These are phyloP conservation scores for Plebejus melissa DNA, from an alignment of 2,888 invertebrate genomes.

Conservation along the genomic window DNA sequence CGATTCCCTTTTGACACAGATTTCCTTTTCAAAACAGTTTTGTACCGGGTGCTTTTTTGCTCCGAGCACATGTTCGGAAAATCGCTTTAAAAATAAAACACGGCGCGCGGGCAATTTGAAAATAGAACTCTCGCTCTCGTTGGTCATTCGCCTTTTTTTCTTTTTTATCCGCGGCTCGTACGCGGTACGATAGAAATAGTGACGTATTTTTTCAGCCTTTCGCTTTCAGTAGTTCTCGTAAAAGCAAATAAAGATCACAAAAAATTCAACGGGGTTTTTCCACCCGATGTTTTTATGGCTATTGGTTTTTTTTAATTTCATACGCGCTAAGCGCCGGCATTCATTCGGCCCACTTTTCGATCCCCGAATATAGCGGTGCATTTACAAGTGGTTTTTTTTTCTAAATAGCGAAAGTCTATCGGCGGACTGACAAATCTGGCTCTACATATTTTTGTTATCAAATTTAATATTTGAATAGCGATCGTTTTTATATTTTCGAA, in stretches of 20 bases:
- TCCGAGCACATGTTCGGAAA: conserved; percentile 46
- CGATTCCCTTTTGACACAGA: conserved; percentile 26
- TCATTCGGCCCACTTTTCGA: conserved; percentile 29
- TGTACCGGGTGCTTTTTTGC: conserved; percentile 36
- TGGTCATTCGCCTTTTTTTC: conserved; percentile 51
- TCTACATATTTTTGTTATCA: conserved; percentile 17
- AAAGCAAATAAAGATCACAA: conserved; percentile 73
- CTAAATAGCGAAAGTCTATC: conserved; percentile 20
- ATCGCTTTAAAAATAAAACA: conserved; percentile 49
- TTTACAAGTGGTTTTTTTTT: conserved; percentile 11
- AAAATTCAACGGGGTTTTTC: conserved; percentile 61
- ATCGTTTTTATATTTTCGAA: conserved; percentile 11
- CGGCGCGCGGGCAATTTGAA: conserved; percentile 62
- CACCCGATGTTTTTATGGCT: conserved; percentile 58
- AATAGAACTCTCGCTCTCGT: conserved; percentile 72
- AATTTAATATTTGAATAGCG: conserved; percentile 21
- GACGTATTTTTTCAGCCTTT: conserved; percentile 68
- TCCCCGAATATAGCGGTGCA: conserved; percentile 6
- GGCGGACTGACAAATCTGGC: conserved; percentile 14
- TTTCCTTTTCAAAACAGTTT: conserved; percentile 29
- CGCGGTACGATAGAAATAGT: conserved; percentile 74
- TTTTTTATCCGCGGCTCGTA: conserved; percentile 60
- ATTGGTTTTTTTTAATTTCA: conserved; percentile 54
- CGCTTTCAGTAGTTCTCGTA: conserved; percentile 53
- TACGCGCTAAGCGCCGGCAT: conserved; percentile 39